Conservation (phyloP, 2,888 invertebrate genomes). For the Latrodectus hesperus region DNA sequence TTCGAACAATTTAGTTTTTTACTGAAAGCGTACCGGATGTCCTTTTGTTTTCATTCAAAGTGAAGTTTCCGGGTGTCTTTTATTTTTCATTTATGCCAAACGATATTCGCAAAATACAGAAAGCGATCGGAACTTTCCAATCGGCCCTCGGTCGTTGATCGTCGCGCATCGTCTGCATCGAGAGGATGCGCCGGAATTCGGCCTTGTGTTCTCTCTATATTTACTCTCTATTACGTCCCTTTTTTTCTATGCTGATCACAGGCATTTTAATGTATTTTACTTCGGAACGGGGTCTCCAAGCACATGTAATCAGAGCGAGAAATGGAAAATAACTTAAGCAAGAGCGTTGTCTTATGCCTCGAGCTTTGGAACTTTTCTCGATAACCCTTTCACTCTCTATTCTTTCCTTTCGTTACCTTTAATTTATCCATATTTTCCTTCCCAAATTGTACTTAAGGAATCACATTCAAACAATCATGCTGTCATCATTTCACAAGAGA, state of each 20-base stretch:
- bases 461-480: too few relatives aligned
- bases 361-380: background rate
- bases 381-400: background rate
- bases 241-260: background rate
- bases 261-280: background rate
- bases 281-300: background rate
- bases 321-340: background rate
- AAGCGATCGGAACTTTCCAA: slow-evolving; percentile 29
- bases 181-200: slow-evolving; percentile 58
- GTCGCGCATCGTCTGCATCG: slow-evolving; percentile 50
- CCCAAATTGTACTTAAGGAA: too few relatives aligned
- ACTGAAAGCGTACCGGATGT: background rate
- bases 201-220: slow-evolving; percentile 20
- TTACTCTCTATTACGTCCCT: slow-evolving; percentile 8
- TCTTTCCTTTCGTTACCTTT: background rate
- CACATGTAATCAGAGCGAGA: slow-evolving; percentile 21
- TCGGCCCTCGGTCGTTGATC: slow-evolving; percentile 54
- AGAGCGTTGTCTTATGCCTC: background rate
- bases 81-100: background rate
- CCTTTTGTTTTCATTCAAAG: background rate
- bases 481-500: too few relatives aligned
- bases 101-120: background rate
- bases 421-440: too few relatives aligned
- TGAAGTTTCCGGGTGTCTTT: background rate
- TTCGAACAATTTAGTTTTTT: background rate